A percentile compares a stretch with the other conserved stretches of the same genome.
phyloP scores from a whole-genome alignment of 2,888 invertebrate genomes.

The Phalera bucephala region DNA sequence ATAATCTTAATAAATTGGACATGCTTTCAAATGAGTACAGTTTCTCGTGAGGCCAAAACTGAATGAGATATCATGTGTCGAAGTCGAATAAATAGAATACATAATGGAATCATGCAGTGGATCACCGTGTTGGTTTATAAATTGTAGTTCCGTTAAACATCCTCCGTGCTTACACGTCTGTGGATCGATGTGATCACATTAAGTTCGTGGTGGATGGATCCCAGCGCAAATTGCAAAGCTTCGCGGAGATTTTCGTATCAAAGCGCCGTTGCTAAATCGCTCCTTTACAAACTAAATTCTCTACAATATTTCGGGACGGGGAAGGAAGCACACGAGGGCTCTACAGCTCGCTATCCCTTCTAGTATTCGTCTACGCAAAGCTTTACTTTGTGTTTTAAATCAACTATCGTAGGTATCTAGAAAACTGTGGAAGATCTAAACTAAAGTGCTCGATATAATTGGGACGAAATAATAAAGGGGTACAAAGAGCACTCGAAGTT shows the following conservation, averaged over 20 bases:
- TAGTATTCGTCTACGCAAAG: constrained; percentile 68
- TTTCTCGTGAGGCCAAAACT: constrained; percentile 28
- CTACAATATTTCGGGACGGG: constrained; percentile 52
- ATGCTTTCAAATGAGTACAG: constrained; percentile 43
- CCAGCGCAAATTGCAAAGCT: constrained; percentile 61
- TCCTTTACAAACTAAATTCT: constrained; percentile 53
- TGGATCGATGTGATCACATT: constrained; percentile 22
- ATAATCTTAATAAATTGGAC: constrained; percentile 36
- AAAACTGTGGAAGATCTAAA: constrained; percentile 44
- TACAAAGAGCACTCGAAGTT: constrained; percentile 50
- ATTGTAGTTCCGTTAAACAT: constrained; percentile 12
- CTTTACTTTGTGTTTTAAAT: constrained; percentile 51
- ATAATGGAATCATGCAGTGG: constrained; percentile 48
- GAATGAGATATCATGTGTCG: constrained; percentile 26
- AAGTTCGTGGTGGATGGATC: constrained; percentile 29
- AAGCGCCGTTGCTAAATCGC: constrained; percentile 56
- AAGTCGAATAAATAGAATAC: constrained; percentile 38
- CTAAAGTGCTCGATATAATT: constrained; percentile 54
- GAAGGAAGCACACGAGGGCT: constrained; percentile 58
- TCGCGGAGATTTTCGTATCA: constrained; percentile 53
- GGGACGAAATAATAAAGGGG: constrained; percentile 47
- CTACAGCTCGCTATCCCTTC: constrained; percentile 65
- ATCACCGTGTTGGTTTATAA: constrained; percentile 24
- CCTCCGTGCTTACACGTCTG: constrained; percentile 14
- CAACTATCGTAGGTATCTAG: constrained; percentile 41